Conservation (phyloP, 2,797 vertebrate genomes). For the Darevskia mixta region DNA sequence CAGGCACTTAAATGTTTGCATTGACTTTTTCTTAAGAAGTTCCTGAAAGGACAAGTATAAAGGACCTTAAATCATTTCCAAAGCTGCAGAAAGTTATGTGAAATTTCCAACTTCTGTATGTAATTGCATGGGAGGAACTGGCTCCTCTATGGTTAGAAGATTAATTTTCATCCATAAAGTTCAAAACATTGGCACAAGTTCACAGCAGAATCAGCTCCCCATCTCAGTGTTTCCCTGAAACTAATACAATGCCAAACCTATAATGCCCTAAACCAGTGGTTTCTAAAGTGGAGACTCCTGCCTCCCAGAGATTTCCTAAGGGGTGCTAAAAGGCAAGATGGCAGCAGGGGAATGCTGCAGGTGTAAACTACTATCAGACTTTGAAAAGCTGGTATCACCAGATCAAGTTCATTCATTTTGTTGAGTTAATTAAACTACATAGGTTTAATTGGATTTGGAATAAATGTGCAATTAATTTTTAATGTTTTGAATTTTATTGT, state of each 20-base stretch:
- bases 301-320: no score
- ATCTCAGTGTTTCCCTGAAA: background rate
- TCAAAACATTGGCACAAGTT: conserved; percentile 15
- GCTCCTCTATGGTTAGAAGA: background rate
- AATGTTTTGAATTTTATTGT: no score
- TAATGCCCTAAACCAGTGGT: background rate
- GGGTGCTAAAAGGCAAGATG: no score
- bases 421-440: no score
- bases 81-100: background rate
- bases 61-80: background rate
- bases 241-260: background rate
- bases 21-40: background rate
- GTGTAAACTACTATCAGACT: no score
- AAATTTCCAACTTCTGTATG: background rate
- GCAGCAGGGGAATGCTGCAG: no score
- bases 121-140: background rate
- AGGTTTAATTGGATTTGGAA: no score
- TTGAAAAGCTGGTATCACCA: no score
- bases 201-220: background rate
- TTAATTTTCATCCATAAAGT: background rate
- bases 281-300: no score
- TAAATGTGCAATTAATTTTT: no score
- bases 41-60: background rate
- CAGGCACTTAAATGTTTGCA: background rate
- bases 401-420: no score